phyloP scores from a whole-genome alignment of 2,888 invertebrate species.

The Tenthredo amoena region DNA sequence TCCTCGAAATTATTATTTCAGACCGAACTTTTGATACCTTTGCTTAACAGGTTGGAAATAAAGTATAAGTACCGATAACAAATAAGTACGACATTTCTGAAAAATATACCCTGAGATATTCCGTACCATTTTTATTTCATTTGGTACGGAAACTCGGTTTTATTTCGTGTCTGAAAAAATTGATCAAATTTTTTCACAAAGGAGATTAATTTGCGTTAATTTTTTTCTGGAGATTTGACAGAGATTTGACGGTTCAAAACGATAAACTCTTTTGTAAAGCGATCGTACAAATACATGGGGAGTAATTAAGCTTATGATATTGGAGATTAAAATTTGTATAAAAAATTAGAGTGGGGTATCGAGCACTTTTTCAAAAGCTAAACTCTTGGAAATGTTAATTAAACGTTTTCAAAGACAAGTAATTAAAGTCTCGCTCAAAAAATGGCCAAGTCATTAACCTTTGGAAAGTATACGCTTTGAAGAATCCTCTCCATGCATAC shows the following conservation, averaged over 20 bases:
- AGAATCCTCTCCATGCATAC: not conserved
- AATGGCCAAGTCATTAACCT: not conserved
- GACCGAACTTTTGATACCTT: too few relatives aligned
- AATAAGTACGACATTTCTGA: too few relatives aligned
- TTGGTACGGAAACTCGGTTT: not conserved
- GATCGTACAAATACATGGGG: not conserved
- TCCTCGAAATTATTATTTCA: too few relatives aligned
- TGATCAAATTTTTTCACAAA: not conserved
- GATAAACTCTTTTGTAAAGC: not conserved
- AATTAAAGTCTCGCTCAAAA: not conserved
- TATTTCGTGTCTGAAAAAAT: not conserved
- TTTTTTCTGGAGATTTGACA: not conserved
- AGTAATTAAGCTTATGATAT: not conserved
- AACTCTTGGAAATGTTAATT: not conserved
- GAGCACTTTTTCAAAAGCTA: not conserved
- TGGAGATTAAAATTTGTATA: not conserved
- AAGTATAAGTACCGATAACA: too few relatives aligned
- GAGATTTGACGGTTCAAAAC: not conserved
- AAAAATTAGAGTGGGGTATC: not conserved
- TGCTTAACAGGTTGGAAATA: too few relatives aligned
- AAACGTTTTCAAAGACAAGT: not conserved
- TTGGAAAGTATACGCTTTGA: not conserved
- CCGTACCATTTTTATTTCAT: not conserved
- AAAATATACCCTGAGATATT: too few relatives aligned
- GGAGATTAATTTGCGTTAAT: not conserved